Evolutionary conservation across 2,888 invertebrate genomes (phyloP).

Genomic region (Neoaliturus tenellus): DNA sequence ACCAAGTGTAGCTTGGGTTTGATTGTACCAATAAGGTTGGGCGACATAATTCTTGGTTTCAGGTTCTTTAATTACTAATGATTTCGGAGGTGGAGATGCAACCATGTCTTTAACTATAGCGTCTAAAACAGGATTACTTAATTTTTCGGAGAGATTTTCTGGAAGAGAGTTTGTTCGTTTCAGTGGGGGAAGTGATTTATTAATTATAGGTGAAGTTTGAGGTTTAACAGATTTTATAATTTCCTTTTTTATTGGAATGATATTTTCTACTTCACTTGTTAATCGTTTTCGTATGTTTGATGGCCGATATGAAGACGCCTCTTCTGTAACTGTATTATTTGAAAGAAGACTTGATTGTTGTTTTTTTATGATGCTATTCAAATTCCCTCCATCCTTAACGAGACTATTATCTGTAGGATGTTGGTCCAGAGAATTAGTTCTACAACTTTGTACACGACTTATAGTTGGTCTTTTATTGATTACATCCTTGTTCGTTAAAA

Average conservation of each 20-base stretch:
- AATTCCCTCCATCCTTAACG: not conserved
- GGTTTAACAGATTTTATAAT: not conserved
- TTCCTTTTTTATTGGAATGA: not conserved
- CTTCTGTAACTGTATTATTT: not conserved
- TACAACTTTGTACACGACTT: too few species aligned
- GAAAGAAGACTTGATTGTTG: not conserved
- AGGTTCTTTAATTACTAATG: not conserved
- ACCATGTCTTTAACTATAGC: not conserved
- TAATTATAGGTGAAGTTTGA: not conserved
- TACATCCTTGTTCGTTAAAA: too few species aligned
- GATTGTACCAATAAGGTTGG: not conserved
- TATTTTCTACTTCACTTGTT: slow-evolving; percentile 7
- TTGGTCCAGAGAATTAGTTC: not conserved
- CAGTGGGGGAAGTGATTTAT: not conserved
- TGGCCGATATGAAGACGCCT: not conserved
- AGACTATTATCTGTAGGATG: not conserved
- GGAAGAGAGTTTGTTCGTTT: not conserved
- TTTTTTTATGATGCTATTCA: not conserved
- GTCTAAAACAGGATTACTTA: not conserved
- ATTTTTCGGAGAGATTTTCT: not conserved
- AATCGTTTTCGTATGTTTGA: not conserved
- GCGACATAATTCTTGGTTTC: not conserved
- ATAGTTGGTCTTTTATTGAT: too few species aligned
- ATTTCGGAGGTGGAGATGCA: not conserved
- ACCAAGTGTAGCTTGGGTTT: not conserved